Conservation (phyloP, 2,888 invertebrate species). For the Germaria angustata region DNA sequence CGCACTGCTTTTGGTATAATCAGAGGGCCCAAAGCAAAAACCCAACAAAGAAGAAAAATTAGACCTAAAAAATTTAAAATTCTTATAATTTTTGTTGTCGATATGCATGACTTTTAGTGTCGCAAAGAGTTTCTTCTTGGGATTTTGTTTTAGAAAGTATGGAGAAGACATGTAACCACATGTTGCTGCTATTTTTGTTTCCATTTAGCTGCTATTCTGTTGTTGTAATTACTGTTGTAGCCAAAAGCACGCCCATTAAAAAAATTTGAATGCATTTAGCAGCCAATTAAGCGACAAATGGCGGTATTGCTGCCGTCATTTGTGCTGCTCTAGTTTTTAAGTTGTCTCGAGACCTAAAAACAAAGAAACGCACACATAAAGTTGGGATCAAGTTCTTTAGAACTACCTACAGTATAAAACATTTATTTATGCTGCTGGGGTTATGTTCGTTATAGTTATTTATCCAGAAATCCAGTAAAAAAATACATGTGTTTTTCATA, state of each 20-base stretch:
- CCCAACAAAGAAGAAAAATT: background rate
- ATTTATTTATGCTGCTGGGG: too few species aligned
- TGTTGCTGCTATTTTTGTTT: conserved; percentile 36
- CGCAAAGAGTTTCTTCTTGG: background rate
- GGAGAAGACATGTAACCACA: conserved; percentile 20
- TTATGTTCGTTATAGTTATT: too few species aligned
- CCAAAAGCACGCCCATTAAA: conserved; percentile 51
- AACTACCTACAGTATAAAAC: too few species aligned
- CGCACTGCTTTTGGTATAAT: conserved; percentile 39
- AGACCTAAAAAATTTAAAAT: conserved; percentile 14
- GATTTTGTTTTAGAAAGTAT: conserved; percentile 43
- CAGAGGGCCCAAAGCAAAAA: conserved; percentile 45
- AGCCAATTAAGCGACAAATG: conserved; percentile 49
- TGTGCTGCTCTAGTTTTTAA: background rate
- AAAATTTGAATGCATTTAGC: conserved; percentile 46
- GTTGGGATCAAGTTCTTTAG: too few species aligned
- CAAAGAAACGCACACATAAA: too few species aligned
- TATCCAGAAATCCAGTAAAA: too few species aligned
- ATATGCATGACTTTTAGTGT: background rate
- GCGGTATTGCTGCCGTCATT: background rate
- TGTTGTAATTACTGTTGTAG: background rate
- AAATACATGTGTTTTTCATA: too few species aligned
- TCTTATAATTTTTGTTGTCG: background rate
- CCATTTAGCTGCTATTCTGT: background rate
- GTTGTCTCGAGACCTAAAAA: background rate